Percentiles rank a stretch among this genome's conserved stretches.
phyloP scores from a whole-genome alignment of 1,140 invertebrate genomes.

The Aphaenogaster rudis region DNA sequence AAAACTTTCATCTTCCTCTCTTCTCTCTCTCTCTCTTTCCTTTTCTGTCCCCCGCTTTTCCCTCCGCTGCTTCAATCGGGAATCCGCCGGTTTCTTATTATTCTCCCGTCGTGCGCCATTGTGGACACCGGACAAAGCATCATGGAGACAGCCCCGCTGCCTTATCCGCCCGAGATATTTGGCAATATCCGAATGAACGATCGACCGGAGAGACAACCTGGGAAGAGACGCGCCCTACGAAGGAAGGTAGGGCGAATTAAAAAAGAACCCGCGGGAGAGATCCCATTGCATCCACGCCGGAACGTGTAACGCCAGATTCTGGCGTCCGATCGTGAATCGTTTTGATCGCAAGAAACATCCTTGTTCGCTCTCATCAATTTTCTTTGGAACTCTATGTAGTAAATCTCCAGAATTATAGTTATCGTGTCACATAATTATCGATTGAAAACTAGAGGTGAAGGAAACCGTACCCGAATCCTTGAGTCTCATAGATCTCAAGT shows the following conservation, averaged over 20 bases:
- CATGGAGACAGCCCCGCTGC: constrained; percentile 70
- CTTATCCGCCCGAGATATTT: constrained; percentile 80
- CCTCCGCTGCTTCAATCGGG: constrained; percentile 76
- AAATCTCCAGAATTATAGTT: constrained; percentile 3
- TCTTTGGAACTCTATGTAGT: not conserved
- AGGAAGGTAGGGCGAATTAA: constrained; percentile 68
- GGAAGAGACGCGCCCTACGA: constrained; percentile 29
- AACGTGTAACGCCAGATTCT: not conserved
- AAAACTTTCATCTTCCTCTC: not conserved
- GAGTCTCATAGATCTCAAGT: not conserved
- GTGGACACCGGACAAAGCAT: constrained; percentile 81
- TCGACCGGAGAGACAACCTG: constrained; percentile 77
- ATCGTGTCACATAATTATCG: not conserved
- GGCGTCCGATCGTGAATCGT: constrained; percentile 7
- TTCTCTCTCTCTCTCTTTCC: constrained; percentile 55
- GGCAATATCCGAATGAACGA: constrained; percentile 82
- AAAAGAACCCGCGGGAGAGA: constrained; percentile 25
- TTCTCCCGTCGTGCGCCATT: constrained; percentile 79
- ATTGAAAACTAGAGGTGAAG: constrained; percentile 5
- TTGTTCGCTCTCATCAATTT: constrained; percentile 27
- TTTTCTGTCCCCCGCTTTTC: constrained; percentile 46
- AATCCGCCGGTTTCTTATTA: constrained; percentile 83
- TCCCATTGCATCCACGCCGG: not conserved
- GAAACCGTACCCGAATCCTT: not conserved
- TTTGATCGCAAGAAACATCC: constrained; percentile 4